phyloP scores from a whole-genome alignment of 2,113 vertebrate genomes.

The Sylvietta virens region DNA sequence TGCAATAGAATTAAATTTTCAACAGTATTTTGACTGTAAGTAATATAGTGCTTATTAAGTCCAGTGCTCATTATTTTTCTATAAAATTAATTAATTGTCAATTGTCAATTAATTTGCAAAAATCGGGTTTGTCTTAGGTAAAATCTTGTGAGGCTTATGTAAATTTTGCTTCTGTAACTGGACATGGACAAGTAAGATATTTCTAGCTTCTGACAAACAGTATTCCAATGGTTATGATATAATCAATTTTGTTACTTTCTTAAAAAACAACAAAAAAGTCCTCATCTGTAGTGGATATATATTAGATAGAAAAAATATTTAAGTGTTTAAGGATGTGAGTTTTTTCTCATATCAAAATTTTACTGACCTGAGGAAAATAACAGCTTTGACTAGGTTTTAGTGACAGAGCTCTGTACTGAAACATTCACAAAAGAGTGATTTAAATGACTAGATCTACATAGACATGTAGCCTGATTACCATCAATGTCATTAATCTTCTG shows the following conservation, averaged over 20 bases:
- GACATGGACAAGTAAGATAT: neutral
- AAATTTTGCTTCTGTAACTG: neutral
- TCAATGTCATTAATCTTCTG: neutral
- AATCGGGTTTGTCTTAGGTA: neutral
- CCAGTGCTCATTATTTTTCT: neutral
- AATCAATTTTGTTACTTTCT: neutral
- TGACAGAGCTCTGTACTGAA: neutral
- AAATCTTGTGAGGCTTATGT: neutral
- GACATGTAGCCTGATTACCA: neutral
- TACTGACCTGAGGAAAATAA: neutral
- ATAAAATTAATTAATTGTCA: neutral
- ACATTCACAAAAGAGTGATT: neutral
- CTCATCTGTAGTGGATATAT: neutral
- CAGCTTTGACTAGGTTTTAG: neutral
- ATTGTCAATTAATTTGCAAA: neutral
- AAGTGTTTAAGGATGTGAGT: fast-evolving
- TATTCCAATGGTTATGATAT: neutral
- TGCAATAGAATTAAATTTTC: neutral
- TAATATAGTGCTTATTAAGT: too few relatives aligned
- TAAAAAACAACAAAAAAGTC: neutral
- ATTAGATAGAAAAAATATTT: neutral
- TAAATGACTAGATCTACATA: neutral
- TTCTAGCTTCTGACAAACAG: neutral
- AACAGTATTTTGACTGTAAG: neutral
- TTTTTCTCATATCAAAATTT: neutral